Base-by-base conservation (phyloP, 2,888 invertebrate species). In the Phortica okadai region DNA sequence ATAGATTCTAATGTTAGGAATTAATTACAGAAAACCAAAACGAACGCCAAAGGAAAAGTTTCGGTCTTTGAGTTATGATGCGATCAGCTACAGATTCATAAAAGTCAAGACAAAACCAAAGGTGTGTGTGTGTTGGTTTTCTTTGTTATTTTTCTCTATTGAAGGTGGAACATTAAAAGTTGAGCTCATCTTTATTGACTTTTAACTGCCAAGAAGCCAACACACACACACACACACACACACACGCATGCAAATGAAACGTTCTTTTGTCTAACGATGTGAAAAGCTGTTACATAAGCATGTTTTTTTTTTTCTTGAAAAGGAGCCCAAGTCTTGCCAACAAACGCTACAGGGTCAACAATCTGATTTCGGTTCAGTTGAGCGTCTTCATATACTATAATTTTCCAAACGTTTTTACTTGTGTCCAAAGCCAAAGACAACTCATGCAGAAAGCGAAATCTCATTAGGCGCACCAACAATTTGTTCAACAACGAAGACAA, bases 281-380 rank as follows among this genome's bases (percentile, higher is more conserved):
- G 74, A 54, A 67, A 59, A 75, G 14, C n/a, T 69, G 74, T 75
- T 75, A 69, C 74, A 59, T 75, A 69, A 69, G 44, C 59, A 62
- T 10, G 1, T n/a, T 59, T 59, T 59, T 59, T 11, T 50, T 50
- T 14, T 11, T 50, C 14, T 50, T 14, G 0, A 50, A 50, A 50
- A 50, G 50, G 50, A 50, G 14, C 2, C 2, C 10, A 2, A 14
- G 8, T 50, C 50, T 50, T 50, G 14, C 4, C 50, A 3, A 50
- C 50, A 50, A 14, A 50, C 50, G 4, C 33, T 33, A 33, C 33
- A 33, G 58, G 72, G 72, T 73, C 72, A 73, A 73, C 25, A 73
- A 73, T 73, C 44, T 73, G 42, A 21, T 16, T 21, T 72, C 14
- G 11, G 44, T 44, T 42, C 14, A 42, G 33, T 44, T 67, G 11